phyloP scores from a whole-genome alignment of 1,140 invertebrate species.

The Cotesia glomerata region DNA sequence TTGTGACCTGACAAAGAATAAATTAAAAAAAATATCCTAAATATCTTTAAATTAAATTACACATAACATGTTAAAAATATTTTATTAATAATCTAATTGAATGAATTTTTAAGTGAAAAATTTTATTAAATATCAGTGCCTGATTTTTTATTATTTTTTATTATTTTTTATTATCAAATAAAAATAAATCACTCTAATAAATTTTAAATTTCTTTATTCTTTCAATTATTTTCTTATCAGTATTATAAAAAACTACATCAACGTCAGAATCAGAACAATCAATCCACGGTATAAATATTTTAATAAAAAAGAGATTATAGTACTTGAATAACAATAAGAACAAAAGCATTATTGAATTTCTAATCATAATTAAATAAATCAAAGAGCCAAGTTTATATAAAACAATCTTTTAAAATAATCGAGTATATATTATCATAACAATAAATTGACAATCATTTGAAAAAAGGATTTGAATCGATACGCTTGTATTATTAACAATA shows the following conservation, averaged over 20 bases:
- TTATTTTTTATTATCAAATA: background rate
- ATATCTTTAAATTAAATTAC: no score
- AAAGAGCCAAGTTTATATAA: background rate
- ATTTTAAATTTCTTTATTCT: background rate
- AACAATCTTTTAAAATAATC: no score
- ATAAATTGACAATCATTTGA: no score
- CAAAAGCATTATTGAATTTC: background rate
- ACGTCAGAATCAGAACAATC: background rate
- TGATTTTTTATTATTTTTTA: background rate
- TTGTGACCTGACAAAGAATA: background rate
- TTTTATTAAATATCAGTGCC: background rate
- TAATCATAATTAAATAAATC: background rate
- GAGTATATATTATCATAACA: no score
- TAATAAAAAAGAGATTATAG: background rate
- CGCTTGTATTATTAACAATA: no score
- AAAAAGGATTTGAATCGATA: no score
- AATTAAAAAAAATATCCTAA: background rate
- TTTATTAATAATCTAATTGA: no score
- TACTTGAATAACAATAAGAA: constrained; percentile 3
- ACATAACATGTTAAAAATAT: no score
- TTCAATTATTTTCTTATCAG: background rate
- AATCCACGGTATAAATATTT: background rate
- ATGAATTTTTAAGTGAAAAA: background rate
- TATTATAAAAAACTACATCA: background rate
- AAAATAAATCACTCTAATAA: background rate